Conservation (phyloP, 2,888 invertebrate genomes). For the Drosophila subquinaria region DNA sequence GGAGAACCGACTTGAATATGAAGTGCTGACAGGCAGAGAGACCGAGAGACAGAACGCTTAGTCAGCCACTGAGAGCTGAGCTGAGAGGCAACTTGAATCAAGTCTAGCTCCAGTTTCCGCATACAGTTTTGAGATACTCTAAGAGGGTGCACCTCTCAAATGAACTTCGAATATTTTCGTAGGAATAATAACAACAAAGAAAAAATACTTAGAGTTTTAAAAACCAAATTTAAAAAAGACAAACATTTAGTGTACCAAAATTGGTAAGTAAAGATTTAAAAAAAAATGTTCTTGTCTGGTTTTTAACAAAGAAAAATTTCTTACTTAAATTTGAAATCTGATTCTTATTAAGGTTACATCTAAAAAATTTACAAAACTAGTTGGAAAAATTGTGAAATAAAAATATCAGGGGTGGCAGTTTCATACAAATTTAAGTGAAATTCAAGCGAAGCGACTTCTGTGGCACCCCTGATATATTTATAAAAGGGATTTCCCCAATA, state of each 20-base stretch:
- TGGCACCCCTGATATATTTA: neutral
- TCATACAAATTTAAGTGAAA: too few species aligned
- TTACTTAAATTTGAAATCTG: too few species aligned
- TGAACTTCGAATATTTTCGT: neutral
- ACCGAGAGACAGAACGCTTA: conserved; percentile 55
- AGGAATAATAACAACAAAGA: neutral
- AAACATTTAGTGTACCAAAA: too few species aligned
- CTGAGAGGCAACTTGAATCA: conserved; percentile 24
- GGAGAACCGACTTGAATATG: conserved; percentile 53
- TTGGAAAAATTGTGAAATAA: too few species aligned
- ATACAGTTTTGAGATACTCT: conserved; percentile 3
- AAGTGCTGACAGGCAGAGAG: conserved; percentile 62
- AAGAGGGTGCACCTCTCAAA: neutral
- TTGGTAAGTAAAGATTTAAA: too few species aligned
- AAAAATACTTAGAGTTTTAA: neutral
- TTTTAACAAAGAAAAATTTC: too few species aligned
- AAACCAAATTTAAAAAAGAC: neutral
- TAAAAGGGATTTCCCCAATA: neutral
- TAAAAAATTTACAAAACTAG: too few species aligned
- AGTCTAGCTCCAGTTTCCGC: conserved; percentile 40
- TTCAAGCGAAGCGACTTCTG: too few species aligned
- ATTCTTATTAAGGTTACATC: too few species aligned
- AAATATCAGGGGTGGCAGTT: too few species aligned
- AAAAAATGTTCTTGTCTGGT: too few species aligned
- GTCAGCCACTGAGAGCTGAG: conserved; percentile 41